Conservation (phyloP, 2,888 invertebrate genomes). For the Hypercompe scribonia region DNA sequence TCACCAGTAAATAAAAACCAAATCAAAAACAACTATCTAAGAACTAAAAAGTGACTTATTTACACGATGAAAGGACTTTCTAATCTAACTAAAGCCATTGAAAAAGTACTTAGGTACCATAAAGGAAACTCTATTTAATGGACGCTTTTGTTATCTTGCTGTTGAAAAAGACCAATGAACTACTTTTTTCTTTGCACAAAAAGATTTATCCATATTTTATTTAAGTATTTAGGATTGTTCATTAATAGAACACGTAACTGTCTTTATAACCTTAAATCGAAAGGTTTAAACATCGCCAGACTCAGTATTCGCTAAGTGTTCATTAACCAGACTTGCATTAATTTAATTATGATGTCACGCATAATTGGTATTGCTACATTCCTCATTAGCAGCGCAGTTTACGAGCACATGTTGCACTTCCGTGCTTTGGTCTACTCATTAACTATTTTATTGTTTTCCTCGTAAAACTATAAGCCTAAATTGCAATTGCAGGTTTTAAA, state of each 20-base stretch:
- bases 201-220: neutral
- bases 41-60: neutral
- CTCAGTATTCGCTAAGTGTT: conserved; percentile 28
- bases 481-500: neutral
- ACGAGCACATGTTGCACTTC: conserved; percentile 36
- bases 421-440: conserved; percentile 22
- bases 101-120: no score
- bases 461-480: neutral
- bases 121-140: no score
- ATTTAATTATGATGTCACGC: conserved; percentile 46
- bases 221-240: neutral
- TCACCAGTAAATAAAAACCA: no score
- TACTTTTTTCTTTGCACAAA: neutral
- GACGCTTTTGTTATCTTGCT: neutral
- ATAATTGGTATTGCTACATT: conserved; percentile 46
- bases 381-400: conserved; percentile 45
- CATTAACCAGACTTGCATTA: conserved; percentile 44
- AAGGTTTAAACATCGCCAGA: neutral
- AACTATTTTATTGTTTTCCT: conserved; percentile 24
- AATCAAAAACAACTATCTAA: no score
- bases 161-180: neutral
- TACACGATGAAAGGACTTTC: no score
- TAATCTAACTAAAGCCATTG: no score
- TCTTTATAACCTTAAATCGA: neutral
- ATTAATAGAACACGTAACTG: neutral